Evolutionary conservation across 2,797 vertebrate species (phyloP).

Genomic region (Sebastes dallii): DNA sequence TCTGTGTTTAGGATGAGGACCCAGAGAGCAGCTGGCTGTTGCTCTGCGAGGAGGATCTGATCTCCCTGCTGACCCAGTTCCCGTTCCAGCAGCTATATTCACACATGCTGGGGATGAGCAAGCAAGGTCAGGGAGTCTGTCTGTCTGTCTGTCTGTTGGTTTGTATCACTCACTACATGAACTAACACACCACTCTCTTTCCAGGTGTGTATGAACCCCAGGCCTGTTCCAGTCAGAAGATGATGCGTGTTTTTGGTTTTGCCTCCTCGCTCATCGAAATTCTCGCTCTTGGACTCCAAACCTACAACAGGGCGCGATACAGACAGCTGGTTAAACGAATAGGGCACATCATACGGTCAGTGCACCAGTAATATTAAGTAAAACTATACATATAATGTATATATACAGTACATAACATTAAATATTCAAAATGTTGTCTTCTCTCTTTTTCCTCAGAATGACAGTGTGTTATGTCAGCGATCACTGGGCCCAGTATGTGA

Average conservation of each 20-base stretch:
- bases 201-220: conserved; percentile 90
- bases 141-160: not conserved
- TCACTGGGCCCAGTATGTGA: conserved; percentile 94
- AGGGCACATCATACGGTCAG: conserved; percentile 93
- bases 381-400: not conserved
- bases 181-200: conserved; percentile 11
- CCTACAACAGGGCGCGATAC: conserved; percentile 95
- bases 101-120: conserved; percentile 91
- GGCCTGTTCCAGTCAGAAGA: conserved; percentile 91
- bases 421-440: not conserved
- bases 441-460: conserved; percentile 81
- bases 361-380: not conserved
- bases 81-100: conserved; percentile 96
- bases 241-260: conserved; percentile 98
- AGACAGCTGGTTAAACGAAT: conserved; percentile 96
- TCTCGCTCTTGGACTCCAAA: conserved; percentile 91
- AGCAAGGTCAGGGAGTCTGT: conserved; percentile 81
- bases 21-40: conserved; percentile 95
- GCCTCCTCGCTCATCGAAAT: conserved; percentile 93
- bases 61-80: conserved; percentile 92
- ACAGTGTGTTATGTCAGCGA: conserved; percentile 95
- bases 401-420: not conserved
- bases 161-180: not conserved
- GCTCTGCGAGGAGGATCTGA: conserved; percentile 93
- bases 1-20: conserved; percentile 89